These are phyloP conservation scores for Pseudopodoces humilis DNA, from an alignment of 2,113 vertebrate genomes.

Conservation along the genomic window DNA sequence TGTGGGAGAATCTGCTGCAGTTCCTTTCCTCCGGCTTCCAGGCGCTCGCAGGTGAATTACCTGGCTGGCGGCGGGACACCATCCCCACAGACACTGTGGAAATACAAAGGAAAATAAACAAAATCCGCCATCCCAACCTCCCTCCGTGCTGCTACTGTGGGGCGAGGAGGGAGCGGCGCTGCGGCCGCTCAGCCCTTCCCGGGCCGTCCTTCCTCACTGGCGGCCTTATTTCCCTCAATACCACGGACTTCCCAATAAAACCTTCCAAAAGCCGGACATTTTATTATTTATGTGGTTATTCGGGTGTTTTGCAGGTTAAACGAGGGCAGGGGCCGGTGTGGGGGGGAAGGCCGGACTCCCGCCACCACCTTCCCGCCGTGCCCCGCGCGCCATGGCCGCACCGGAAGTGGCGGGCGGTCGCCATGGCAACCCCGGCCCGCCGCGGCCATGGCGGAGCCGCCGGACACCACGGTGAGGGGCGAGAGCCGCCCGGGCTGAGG, in stretches of 20 bases:
- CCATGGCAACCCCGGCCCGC: neutral
- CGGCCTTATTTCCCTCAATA: too few species aligned
- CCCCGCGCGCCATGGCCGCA: neutral
- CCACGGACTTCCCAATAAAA: neutral
- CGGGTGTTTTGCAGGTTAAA: conserved; percentile 31
- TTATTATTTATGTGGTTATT: conserved; percentile 62
- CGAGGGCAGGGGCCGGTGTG: rapidly evolving
- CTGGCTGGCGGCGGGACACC: neutral
- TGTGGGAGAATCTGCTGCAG: neutral
- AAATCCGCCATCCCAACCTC: neutral
- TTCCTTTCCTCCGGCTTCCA: neutral
- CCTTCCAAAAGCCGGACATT: conserved; percentile 51
- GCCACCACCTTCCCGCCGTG: neutral
- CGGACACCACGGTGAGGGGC: neutral
- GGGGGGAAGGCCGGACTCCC: rapidly evolving
- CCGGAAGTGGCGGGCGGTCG: neutral
- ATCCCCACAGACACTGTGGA: neutral
- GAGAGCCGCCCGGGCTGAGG: neutral
- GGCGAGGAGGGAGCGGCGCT: neutral
- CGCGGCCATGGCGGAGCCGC: neutral
- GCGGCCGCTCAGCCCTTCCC: neutral
- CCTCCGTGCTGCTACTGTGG: neutral
- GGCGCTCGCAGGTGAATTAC: neutral
- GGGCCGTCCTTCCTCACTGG: too few species aligned
- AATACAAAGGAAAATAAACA: neutral